Conservation (phyloP, 2,113 vertebrate species). For the Nerophis lumbriciformis region DNA sequence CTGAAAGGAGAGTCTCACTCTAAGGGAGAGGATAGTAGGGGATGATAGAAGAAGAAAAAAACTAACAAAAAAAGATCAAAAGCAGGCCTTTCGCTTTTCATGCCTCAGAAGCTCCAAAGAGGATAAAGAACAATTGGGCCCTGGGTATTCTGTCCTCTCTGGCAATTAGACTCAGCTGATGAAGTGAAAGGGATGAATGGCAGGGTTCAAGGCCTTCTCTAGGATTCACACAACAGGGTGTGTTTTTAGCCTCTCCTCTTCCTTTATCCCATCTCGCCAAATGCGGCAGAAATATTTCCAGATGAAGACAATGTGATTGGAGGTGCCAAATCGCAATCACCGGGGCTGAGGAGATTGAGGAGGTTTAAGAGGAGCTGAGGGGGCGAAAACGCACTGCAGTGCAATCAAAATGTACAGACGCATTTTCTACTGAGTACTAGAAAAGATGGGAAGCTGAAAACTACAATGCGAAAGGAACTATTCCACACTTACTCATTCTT, state of each 20-base stretch:
- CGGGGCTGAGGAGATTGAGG: conserved; percentile 57
- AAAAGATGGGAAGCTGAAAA: conserved; percentile 15
- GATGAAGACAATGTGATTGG: conserved; percentile 82
- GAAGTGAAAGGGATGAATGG: conserved; percentile 99
- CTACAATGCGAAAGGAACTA: neutral
- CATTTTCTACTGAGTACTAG: conserved; percentile 25
- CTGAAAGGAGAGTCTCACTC: conserved; percentile 96
- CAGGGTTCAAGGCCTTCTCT: conserved; percentile 98
- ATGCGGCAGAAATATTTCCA: conserved; percentile 94
- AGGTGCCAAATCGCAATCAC: conserved; percentile 69
- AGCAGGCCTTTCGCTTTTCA: conserved; percentile 97
- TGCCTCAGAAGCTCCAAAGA: conserved; percentile 98
- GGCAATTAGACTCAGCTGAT: conserved; percentile 99
- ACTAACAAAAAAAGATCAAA: conserved; percentile 85
- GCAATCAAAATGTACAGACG: conserved; percentile 29
- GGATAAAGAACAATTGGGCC: conserved; percentile 97
- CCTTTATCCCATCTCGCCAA: conserved; percentile 75
- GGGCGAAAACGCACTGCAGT: conserved; percentile 45
- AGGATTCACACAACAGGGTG: conserved; percentile 96
- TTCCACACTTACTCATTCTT: too few species aligned
- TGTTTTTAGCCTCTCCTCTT: conserved; percentile 70
- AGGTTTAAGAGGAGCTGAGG: conserved; percentile 51
- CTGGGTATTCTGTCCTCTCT: conserved; percentile 96
- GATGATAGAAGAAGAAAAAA: conserved; percentile 75
- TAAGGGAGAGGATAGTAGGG: conserved; percentile 80